phyloP scores from a whole-genome alignment of 2,888 invertebrate genomes.

The Panorpa germanica region DNA sequence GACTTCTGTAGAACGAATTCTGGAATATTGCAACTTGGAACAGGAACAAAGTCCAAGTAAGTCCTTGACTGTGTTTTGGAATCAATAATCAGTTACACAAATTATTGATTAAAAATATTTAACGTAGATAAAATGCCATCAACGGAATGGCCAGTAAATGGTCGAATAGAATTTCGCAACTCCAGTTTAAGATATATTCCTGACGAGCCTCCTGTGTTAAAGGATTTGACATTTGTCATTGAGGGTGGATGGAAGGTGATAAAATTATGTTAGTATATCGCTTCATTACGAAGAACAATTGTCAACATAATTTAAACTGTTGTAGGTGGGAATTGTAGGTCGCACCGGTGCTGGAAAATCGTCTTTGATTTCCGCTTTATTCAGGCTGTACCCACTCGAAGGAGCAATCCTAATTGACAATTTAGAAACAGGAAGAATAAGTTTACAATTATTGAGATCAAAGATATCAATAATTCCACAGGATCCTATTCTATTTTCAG shows the following conservation, averaged over 20 bases:
- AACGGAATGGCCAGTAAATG: conserved; percentile 39
- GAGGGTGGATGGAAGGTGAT: conserved; percentile 34
- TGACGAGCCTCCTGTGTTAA: conserved; percentile 46
- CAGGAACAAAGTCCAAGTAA: conserved; percentile 44
- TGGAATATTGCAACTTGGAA: conserved; percentile 57
- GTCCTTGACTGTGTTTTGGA: too few species aligned
- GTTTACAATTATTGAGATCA: conserved; percentile 38
- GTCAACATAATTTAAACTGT: conserved; percentile 5
- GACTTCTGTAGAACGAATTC: conserved; percentile 65
- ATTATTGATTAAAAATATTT: conserved; percentile 11
- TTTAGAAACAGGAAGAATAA: conserved; percentile 36
- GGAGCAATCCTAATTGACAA: conserved; percentile 58
- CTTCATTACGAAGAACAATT: background rate
- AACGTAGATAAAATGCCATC: conserved; percentile 25
- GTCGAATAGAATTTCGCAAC: conserved; percentile 36
- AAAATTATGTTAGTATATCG: background rate
- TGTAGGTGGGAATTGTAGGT: conserved; percentile 58
- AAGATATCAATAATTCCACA: conserved; percentile 56
- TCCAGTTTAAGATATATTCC: conserved; percentile 43
- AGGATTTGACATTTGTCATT: conserved; percentile 36
- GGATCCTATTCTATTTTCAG: conserved; percentile 46
- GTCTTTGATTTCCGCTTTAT: conserved; percentile 56
- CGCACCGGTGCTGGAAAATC: conserved; percentile 77
- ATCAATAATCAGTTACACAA: too few species aligned
- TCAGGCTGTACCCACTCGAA: conserved; percentile 46